These are phyloP conservation scores for Drosophila gunungcola DNA, from an alignment of 1,140 invertebrate species.

Conservation along the genomic window DNA sequence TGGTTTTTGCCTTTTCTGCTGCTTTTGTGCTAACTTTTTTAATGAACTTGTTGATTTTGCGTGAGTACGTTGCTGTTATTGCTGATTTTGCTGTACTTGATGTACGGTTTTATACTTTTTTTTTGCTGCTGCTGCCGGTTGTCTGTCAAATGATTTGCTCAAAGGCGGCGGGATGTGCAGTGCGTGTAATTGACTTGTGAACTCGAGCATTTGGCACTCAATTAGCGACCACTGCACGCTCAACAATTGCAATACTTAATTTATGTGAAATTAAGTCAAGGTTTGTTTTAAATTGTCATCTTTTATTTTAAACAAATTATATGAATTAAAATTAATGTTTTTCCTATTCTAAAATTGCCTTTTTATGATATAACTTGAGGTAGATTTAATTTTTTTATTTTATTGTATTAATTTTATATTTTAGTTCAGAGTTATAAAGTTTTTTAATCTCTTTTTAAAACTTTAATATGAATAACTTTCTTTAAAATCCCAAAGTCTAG, in stretches of 20 bases:
- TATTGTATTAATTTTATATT: background rate
- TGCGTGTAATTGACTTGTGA: slow-evolving; percentile 63
- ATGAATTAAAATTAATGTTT: no score
- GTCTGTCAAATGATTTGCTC: slow-evolving; percentile 64
- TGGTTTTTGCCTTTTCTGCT: slow-evolving; percentile 39
- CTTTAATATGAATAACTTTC: no score
- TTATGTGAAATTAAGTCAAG: slow-evolving; percentile 3
- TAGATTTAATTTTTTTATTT: no score
- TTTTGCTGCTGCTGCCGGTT: slow-evolving; percentile 34
- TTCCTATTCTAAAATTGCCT: no score
- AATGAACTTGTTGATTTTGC: slow-evolving; percentile 79
- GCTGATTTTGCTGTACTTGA: slow-evolving; percentile 20
- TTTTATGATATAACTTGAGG: no score
- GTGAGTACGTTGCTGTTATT: slow-evolving; percentile 26
- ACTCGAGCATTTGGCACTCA: slow-evolving; percentile 59
- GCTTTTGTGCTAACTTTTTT: slow-evolving; percentile 56
- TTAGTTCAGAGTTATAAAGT: no score
- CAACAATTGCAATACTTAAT: slow-evolving; percentile 40
- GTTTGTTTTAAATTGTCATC: no score
- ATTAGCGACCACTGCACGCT: slow-evolving; percentile 29
- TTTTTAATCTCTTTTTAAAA: no score
- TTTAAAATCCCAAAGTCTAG: no score
- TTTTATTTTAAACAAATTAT: no score
- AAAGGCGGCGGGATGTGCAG: slow-evolving; percentile 37
- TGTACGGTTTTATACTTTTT: slow-evolving; percentile 26